Evolutionary conservation across 2,888 invertebrate genomes (phyloP).

Genomic region (Platycheirus rosarum): DNA sequence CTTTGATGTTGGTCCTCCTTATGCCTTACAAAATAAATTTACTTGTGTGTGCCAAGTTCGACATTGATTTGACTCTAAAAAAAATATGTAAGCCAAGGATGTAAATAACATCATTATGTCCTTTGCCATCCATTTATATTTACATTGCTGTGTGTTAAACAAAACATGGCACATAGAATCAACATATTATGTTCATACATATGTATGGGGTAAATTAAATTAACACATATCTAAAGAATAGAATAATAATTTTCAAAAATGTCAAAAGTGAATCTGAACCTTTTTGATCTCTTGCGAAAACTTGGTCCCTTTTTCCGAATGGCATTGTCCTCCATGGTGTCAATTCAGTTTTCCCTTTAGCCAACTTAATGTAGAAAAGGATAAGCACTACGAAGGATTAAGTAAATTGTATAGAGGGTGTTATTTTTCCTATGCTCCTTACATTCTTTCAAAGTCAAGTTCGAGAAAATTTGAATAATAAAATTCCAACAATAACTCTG

Average conservation of each 20-base stretch:
- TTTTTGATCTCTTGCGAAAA: conserved; percentile 17
- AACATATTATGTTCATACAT: neutral
- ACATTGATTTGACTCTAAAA: neutral
- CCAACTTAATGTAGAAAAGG: conserved; percentile 12
- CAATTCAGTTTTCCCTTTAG: neutral
- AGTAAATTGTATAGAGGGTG: neutral
- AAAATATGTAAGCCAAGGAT: neutral
- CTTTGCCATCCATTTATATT: neutral
- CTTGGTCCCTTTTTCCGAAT: neutral
- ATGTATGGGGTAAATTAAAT: neutral
- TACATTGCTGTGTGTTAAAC: conserved; percentile 1
- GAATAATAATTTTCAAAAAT: conserved; percentile 37
- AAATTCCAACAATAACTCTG: conserved; percentile 64
- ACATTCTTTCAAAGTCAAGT: conserved; percentile 55
- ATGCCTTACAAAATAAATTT: neutral
- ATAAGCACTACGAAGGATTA: conserved; percentile 33
- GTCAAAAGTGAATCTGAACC: conserved; percentile 46
- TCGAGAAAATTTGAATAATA: conserved; percentile 52
- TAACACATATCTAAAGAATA: neutral
- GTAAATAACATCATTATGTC: neutral
- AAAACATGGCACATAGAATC: conserved; percentile 36
- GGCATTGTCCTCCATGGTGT: neutral
- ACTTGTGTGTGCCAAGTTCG: neutral
- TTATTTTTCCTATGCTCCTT: neutral
- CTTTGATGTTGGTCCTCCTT: neutral